Evolutionary conservation across 2,113 vertebrate genomes (phyloP), one percentile per base, ranked within the genome.

Genomic region (Mormoops blainvillei): DNA sequence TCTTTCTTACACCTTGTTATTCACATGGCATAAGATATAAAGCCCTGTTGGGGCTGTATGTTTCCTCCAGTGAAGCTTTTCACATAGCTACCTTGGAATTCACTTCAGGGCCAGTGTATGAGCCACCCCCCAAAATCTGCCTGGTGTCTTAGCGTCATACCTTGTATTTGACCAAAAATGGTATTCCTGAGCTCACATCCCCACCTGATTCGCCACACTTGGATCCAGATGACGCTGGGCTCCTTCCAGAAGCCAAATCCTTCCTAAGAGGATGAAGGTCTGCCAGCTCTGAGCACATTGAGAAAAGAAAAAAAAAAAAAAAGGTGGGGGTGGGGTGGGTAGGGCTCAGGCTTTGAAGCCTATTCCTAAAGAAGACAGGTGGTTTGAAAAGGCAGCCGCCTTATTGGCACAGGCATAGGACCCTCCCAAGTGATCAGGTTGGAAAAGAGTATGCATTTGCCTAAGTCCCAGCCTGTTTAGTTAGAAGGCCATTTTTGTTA

Each of bases 111-210:
- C 96, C 94, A 67, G 94, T 33, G 88, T 91, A 68, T 85, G 97
- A 97, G 76, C 92, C 89, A 61, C 88, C 77, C 43, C 82, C 78
- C 77, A 89, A 88, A 95, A 24, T 78, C 94, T 68, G 94, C 85
- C 52, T 83, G 76, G 67, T 71, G 70, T 54, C 92, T 56, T 61
- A 63, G 84, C 3, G 3, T 94, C 63, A 56, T 81, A 97, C 88
- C 91, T 97, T 97, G 83, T 74, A 58, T 94, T 93, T 98, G 93
- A 97, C 96, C 94, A 97, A 96, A 98, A 87, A 98, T 97, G 96
- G 96, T 91, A 97, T 97, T 95, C 87, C 95, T 94, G 94, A 92
- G 77, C 93, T 86, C 52, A 24, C 31, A 24, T 77, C 87, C 56
- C 94, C 97, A 97, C 97, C 97, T 96, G 94, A 96, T 96, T 97